Conservation (phyloP, 1,140 invertebrate genomes). For the Drosophila rufa region DNA sequence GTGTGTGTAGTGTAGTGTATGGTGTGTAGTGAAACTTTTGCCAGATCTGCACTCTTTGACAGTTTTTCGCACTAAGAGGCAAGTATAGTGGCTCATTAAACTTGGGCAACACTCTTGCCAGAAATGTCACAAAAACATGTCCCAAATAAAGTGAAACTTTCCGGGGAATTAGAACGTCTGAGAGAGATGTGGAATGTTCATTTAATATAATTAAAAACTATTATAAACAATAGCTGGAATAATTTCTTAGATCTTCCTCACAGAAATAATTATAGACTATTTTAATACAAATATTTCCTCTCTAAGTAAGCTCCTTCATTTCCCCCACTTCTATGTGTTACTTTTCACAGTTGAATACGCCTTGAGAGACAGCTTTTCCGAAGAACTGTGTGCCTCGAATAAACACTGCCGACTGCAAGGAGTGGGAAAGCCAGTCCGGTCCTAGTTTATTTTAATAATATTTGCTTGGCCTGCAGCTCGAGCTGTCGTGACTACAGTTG, state of each 20-base stretch:
- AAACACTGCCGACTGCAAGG: neutral
- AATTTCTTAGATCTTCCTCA: no score
- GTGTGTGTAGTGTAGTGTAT: conserved; percentile 40
- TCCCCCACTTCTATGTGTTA: neutral
- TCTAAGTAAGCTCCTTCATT: neutral
- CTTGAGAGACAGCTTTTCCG: conserved; percentile 22
- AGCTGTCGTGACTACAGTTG: conserved; percentile 66
- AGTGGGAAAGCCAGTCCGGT: conserved; percentile 1
- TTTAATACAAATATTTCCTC: neutral
- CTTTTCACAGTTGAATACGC: conserved; percentile 25
- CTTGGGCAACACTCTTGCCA: conserved; percentile 17
- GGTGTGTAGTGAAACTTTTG: conserved; percentile 38
- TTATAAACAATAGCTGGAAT: no score
- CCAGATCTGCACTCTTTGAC: conserved; percentile 33
- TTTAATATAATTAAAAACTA: neutral
- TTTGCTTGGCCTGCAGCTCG: conserved; percentile 51
- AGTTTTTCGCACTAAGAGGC: conserved; percentile 42
- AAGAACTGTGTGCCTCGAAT: conserved; percentile 24
- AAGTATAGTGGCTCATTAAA: conserved; percentile 37
- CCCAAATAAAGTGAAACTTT: neutral
- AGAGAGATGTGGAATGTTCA: neutral
- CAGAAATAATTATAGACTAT: no score
- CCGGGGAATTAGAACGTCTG: neutral
- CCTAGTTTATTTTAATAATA: conserved; percentile 66
- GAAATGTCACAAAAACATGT: conserved; percentile 13